phyloP scores from a whole-genome alignment of 1,140 invertebrate genomes.

The Apolygus lucorum region DNA sequence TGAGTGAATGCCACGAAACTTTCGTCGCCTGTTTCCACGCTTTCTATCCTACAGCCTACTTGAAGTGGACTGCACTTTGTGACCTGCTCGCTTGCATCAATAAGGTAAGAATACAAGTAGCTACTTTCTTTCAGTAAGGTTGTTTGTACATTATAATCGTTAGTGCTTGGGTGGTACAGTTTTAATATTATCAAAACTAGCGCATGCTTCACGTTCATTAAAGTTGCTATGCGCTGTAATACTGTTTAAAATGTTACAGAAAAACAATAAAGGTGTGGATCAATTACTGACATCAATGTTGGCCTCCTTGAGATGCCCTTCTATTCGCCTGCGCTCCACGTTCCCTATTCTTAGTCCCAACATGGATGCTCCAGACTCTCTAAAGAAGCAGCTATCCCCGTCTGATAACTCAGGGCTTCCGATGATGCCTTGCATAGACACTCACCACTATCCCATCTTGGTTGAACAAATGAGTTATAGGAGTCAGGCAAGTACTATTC shows the following conservation, averaged over 20 bases:
- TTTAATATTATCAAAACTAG: no score
- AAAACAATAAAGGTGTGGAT: constrained; percentile 41
- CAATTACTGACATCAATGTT: constrained; percentile 70
- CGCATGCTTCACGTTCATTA: no score
- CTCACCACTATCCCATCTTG: constrained; percentile 66
- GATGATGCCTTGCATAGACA: constrained; percentile 60
- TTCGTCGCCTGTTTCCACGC: constrained; percentile 89
- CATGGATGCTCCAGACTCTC: constrained; percentile 35
- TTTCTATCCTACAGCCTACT: constrained; percentile 85
- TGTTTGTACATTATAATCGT: no score
- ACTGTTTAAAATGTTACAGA: no score
- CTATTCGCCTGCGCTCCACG: constrained; percentile 64
- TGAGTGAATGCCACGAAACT: constrained; percentile 83
- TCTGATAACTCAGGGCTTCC: constrained; percentile 59
- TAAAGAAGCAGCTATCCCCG: constrained; percentile 51
- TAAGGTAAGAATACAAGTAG: constrained; percentile 59
- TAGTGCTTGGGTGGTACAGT: no score
- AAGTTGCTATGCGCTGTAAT: no score
- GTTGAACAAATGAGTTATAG: constrained; percentile 74
- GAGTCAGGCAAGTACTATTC: constrained; percentile 45
- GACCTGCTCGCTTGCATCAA: constrained; percentile 71
- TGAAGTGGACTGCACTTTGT: constrained; percentile 89
- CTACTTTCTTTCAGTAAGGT: no score
- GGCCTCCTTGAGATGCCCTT: constrained; percentile 68
- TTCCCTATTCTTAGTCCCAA: constrained; percentile 55